Evolutionary conservation across 2,888 invertebrate species (phyloP), one percentile per base, ranked within the genome.

Genomic region (Chalcosyrphus nemorum): DNA sequence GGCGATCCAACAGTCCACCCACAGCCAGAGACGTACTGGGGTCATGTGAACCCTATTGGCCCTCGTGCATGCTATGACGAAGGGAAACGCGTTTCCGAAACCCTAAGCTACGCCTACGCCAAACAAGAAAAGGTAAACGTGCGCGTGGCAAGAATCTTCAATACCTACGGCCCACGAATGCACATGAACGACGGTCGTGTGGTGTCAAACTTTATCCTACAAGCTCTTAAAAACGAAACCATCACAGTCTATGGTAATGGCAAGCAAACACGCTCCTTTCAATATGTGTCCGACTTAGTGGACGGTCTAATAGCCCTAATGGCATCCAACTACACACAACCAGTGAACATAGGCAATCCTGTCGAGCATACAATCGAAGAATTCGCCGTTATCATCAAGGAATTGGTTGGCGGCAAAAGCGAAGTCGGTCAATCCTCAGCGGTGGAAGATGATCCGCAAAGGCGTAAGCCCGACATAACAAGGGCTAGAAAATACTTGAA

Each of bases 1-100:
- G 99, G 99, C 7, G 99, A 99, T 92, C 99, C 99, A 0, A 97
- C 97, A 91, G 97, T 97, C 11, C 99, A 99, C 93, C 99, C 99
- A 0, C 99, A 99, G 90, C 95, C 96, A 0, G 99, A 99, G 92
- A 96, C 97, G 0, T 99, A 99, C 90, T 99, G 99, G 99, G 99
- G 99, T 0, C 97, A 99, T 91, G 99, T 99, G 0, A 99, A 99
- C 93, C 99, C 99, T 5, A 99, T 99, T 88, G 97, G 97, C 1
- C 97, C 97, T 0, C 93, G 99, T 75, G 98, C 99, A 0, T 99
- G 99, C 91, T 99, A 99, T 89, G 99, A 99, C 90, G 99, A 99
- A 92, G 99, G 99, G n/a, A 99, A 99, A 92, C 93, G 99, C 66
- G 98, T 99, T 0, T 96, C 99, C 0, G 99, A 99, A 92, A 97